These are phyloP conservation scores for Hexactinellida sp. DNA, from an alignment of 37 sponge, comb jelly and placozoan species.

Conservation along the genomic window DNA sequence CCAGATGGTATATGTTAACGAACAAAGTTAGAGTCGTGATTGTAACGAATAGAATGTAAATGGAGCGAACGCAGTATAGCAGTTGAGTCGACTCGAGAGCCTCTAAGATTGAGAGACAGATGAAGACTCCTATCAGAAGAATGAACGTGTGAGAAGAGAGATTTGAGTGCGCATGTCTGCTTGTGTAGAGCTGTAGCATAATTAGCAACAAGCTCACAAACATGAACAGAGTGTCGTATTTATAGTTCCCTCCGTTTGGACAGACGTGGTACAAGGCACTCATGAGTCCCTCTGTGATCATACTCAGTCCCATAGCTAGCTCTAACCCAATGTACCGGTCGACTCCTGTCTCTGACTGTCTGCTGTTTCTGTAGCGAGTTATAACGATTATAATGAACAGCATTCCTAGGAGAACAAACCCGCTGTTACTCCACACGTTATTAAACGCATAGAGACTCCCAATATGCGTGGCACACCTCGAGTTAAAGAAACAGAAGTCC, in stretches of 20 bases:
- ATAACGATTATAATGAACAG: background rate
- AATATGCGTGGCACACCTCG: background rate
- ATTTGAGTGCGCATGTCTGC: background rate
- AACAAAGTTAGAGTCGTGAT: background rate
- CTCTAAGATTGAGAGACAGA: background rate
- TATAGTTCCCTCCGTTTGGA: background rate
- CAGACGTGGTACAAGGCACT: constrained; percentile 1
- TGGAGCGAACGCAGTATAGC: background rate
- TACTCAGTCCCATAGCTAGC: background rate
- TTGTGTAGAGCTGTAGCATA: background rate
- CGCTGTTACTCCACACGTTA: background rate
- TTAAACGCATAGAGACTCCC: background rate
- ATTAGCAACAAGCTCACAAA: background rate
- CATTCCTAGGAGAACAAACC: background rate
- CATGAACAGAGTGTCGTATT: constrained; percentile 13
- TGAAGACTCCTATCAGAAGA: background rate
- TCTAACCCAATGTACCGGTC: background rate
- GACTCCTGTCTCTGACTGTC: background rate
- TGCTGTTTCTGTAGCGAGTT: background rate
- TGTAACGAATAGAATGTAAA: background rate
- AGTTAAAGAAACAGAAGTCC: background rate
- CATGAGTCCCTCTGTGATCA: background rate
- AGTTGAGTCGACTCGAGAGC: background rate
- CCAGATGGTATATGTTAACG: background rate
- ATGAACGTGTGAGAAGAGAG: constrained; percentile 6